Evolutionary conservation across 1,140 invertebrate species (phyloP).

Genomic region (Hylaeus volcanicus): DNA sequence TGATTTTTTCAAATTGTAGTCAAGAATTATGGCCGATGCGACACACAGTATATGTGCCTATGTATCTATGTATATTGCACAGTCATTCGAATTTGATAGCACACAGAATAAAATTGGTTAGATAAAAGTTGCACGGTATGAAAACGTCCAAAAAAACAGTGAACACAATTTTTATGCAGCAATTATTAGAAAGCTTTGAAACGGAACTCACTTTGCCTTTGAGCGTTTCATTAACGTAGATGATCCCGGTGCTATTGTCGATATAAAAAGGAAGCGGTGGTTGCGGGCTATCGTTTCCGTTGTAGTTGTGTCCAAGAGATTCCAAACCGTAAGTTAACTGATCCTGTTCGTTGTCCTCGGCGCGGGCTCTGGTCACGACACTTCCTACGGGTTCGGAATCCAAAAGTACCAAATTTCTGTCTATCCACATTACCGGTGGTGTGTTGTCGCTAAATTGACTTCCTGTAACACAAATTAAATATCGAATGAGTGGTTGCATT

Average conservation of each 20-base stretch:
- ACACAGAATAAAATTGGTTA: too few relatives aligned
- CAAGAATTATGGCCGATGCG: too few relatives aligned
- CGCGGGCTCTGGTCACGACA: constrained; percentile 83
- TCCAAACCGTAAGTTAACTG: constrained; percentile 84
- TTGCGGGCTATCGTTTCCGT: constrained; percentile 64
- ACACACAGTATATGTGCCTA: too few relatives aligned
- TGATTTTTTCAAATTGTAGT: too few relatives aligned
- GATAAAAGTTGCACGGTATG: too few relatives aligned
- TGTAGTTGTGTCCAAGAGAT: constrained; percentile 73
- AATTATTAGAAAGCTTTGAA: background rate
- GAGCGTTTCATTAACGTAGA: constrained; percentile 86
- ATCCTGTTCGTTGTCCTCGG: constrained; percentile 84
- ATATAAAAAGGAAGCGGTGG: constrained; percentile 85
- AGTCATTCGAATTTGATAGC: too few relatives aligned
- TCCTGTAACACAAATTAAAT: constrained; percentile 45
- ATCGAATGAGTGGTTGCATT: background rate
- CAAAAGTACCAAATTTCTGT: constrained; percentile 85
- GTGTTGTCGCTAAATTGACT: constrained; percentile 76
- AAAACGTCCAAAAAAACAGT: too few relatives aligned
- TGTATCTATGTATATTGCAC: too few relatives aligned
- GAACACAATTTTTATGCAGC: too few relatives aligned
- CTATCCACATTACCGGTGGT: constrained; percentile 81
- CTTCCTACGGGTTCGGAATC: constrained; percentile 85
- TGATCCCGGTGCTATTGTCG: constrained; percentile 85
- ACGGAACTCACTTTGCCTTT: constrained; percentile 83